Evolutionary conservation across 1,140 invertebrate species (phyloP).

Genomic region (Drosophila jambulina): DNA sequence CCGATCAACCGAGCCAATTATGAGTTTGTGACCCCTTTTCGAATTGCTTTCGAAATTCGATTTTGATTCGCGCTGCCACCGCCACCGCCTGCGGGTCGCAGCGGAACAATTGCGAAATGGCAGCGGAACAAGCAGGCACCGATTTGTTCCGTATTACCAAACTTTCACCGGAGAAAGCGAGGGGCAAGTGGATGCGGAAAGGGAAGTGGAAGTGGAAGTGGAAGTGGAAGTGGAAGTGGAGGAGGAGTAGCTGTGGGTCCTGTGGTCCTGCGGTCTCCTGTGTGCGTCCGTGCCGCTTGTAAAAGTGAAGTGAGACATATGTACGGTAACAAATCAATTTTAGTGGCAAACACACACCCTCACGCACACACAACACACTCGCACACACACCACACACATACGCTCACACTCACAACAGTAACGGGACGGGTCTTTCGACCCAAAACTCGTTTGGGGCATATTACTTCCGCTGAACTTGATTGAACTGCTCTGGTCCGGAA

Average conservation of each 20-base stretch:
- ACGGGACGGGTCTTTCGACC: neutral
- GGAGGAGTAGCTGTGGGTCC: neutral
- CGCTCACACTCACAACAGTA: too few relatives aligned
- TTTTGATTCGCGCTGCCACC: neutral
- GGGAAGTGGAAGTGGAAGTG: neutral
- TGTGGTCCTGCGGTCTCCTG: constrained; percentile 7
- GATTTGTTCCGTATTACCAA: constrained; percentile 77
- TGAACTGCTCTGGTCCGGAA: constrained; percentile 54
- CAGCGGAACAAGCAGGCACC: constrained; percentile 53
- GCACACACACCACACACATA: neutral
- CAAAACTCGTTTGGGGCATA: constrained; percentile 62
- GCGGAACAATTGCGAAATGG: constrained; percentile 44
- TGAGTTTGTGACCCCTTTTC: constrained; percentile 25
- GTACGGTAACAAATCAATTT: constrained; percentile 80
- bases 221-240: neutral
- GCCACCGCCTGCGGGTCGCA: neutral
- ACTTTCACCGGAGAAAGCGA: constrained; percentile 23
- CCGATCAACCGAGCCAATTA: constrained; percentile 37
- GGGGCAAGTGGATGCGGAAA: neutral
- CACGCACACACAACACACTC: constrained; percentile 16
- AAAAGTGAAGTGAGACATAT: constrained; percentile 70
- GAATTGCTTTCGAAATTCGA: constrained; percentile 6
- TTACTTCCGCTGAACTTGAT: constrained; percentile 71
- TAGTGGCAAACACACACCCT: constrained; percentile 48
- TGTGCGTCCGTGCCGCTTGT: constrained; percentile 37